These are phyloP conservation scores for Clytia hemisphaerica DNA, from an alignment of 30 jellyfish, hydroid and myxozoan genomes.

Conservation along the genomic window DNA sequence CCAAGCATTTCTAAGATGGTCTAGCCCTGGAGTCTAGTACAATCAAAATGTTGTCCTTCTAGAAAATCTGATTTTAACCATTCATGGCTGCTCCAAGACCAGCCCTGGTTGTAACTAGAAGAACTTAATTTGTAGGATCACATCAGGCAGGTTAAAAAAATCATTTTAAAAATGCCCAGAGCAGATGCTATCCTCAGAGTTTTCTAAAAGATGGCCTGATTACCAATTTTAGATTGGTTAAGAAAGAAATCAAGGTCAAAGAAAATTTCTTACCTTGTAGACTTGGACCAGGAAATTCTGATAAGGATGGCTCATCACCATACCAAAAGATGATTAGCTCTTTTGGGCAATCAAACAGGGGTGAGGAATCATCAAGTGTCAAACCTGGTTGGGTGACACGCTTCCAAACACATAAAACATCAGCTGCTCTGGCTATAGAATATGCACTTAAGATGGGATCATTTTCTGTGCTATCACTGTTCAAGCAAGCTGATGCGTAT, in stretches of 20 bases:
- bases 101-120: too few species aligned
- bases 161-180: too few species aligned
- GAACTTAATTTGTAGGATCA: too few species aligned
- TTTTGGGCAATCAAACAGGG: conserved; percentile 43
- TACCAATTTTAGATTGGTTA: neutral
- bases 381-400: conserved; percentile 16
- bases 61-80: too few species aligned
- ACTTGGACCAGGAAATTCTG: conserved; percentile 36
- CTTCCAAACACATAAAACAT: conserved; percentile 77
- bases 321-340: conserved; percentile 80
- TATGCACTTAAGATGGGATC: conserved; percentile 83
- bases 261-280: conserved; percentile 46
- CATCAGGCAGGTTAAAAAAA: too few species aligned
- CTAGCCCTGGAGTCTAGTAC: too few species aligned
- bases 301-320: conserved; percentile 89
- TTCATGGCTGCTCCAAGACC: too few species aligned
- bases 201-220: neutral
- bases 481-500: conserved; percentile 39
- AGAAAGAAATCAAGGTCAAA: neutral
- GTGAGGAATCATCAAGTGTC: conserved; percentile 35
- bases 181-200: neutral
- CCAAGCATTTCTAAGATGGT: too few species aligned
- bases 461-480: conserved; percentile 36
- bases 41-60: too few species aligned
- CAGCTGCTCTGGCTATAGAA: conserved; percentile 67